Base-by-base conservation (phyloP, 2,797 vertebrate genomes). In the Picus viridis region DNA sequence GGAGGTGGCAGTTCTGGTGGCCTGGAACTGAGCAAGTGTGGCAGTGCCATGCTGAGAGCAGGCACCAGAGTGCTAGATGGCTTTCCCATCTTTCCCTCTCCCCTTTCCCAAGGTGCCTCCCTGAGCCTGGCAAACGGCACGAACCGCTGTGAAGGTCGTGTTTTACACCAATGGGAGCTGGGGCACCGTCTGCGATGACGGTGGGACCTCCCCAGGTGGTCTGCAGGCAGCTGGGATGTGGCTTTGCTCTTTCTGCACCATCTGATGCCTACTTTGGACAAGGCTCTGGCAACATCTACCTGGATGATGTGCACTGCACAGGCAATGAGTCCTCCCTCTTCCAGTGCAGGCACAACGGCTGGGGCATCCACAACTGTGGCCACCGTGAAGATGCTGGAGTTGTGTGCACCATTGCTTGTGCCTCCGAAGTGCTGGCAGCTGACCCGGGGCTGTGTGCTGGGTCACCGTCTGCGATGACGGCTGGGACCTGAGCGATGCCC, bases 191-290 rank as follows among this genome's bases (percentile, higher is more conserved):
- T 92, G 86, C 27, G 72, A 85, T 2, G 67, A 82, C 7, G 0
- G 0, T 89, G 90, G 80, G 93, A 74, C 62, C 11, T 90, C 30
- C 86, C 26, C 1, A 43, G 5, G 87, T 84, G 0, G 65, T 92
- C 32, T 89, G 89, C 83, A 56, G 83, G 65, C 73, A 92, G 56
- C 74, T 92, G 79, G 75, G 45, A 36, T 80, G 80, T 9, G 87
- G 76, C 13, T 1, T 2, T 45, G 90, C 92, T 24, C 2, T 83
- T 23, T 32, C 93, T 58, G 83, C 77, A 4, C 16, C 15, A 2
- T 27, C 43, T 41, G 7, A 0, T 1, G 65, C 79, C 43, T 29
- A 17, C 67, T 91, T 88, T 74, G 77, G 82, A 6, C 43, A 29
- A 36, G 78, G 83, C 74, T 23, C 9, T 3, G 83, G 91, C 69